These are phyloP conservation scores for Phthorimaea operculella DNA, from an alignment of 1,140 invertebrate species.

Conservation along the genomic window DNA sequence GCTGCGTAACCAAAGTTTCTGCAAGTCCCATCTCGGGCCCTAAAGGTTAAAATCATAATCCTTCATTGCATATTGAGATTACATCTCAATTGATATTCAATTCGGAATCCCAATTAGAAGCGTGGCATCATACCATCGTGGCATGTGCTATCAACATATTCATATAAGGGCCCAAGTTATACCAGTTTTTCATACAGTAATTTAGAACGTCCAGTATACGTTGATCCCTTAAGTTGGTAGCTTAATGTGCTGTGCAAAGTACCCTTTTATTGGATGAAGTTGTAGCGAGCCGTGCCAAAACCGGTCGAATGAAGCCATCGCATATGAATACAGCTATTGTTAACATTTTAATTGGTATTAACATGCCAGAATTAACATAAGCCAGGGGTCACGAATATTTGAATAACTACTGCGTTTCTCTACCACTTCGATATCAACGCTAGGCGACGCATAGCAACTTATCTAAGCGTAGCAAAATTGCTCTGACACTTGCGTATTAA, in stretches of 20 bases:
- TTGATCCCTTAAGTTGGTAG: too few relatives aligned
- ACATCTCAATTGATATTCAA: slow-evolving; percentile 39
- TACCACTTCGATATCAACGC: background rate
- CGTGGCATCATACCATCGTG: background rate
- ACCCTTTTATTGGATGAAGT: slow-evolving; percentile 32
- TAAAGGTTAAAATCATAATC: too few relatives aligned
- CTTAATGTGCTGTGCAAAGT: too few relatives aligned
- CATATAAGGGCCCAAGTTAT: too few relatives aligned
- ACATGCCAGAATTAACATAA: slow-evolving; percentile 16
- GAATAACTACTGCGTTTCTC: background rate
- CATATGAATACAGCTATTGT: slow-evolving; percentile 40
- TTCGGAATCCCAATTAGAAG: background rate
- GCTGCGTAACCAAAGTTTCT: too few relatives aligned
- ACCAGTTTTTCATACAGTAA: too few relatives aligned
- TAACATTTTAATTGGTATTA: slow-evolving; percentile 61
- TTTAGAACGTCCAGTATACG: too few relatives aligned
- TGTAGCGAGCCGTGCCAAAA: slow-evolving; percentile 48
- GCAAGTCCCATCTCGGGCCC: too few relatives aligned
- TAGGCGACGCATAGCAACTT: too few relatives aligned
- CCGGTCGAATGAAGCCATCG: slow-evolving; percentile 34
- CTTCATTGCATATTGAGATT: slow-evolving; percentile 31
- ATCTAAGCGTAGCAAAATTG: too few relatives aligned
- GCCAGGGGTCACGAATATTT: slow-evolving; percentile 4
- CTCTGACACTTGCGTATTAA: background rate
- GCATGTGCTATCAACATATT: slow-evolving; percentile 7